Evolutionary conservation across 2,888 invertebrate genomes (phyloP), one percentile per base, ranked within the genome.

Genomic region (Panzeria rudis): DNA sequence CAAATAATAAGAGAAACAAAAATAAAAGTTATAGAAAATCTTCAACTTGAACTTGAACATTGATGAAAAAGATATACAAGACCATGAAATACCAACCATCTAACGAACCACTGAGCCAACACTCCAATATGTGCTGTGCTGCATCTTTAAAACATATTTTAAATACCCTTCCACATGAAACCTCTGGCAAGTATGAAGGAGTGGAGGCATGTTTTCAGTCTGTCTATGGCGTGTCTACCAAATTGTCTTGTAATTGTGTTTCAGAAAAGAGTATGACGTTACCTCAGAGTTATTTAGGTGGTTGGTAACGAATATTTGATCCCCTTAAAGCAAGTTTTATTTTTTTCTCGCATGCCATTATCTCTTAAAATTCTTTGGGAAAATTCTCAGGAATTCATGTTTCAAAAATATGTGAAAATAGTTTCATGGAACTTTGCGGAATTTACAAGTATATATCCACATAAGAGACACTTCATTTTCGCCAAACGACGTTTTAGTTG

Each of bases 41-140:
- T 84, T 84, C 84, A 84, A 84, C 84, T 84, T 84, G 80, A 84
- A 84, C 84, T 84, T 84, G 84, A 84, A 54, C 66, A 80, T 54
- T 72, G 61, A 73, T 50, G 62, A 29, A 47, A 69, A 79, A 73
- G 69, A 68, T 54, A 68, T 32, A 62, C 44, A 38, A 75, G 76
- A 76, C 44, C 50, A 64, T 32, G 32, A 54, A 32, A 56, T 56
- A 23, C 41, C 29, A 62, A 13, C 54, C 44, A 64, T 0, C n/a
- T 20, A 41, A 41, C 47, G 17, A 66, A 29, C 50, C 29, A 54
- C 3, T n/a, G 4, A 41, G 1, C 50, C 62, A 73, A 41, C 35
- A 52, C 23, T 20, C 7, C 52, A 32, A 23, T 9, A 41, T 64
- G 17, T 54, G 75, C 13, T 56, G 17, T 52, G 75, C 25, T 20